Evolutionary conservation across 1,140 invertebrate species (phyloP).

Genomic region (Camponotus vicinus): DNA sequence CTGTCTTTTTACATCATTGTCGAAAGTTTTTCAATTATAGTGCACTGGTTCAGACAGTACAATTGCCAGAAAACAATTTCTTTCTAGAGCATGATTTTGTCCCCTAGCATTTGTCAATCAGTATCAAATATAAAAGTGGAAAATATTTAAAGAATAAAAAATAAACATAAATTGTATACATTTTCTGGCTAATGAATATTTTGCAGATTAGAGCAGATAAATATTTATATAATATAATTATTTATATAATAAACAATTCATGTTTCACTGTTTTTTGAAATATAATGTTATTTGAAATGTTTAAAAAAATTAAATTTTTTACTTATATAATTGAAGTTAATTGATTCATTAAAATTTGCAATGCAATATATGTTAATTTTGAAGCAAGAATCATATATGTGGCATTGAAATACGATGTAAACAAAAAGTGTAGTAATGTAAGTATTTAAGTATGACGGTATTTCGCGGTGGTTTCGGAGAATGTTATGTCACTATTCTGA

Average conservation of each 20-base stretch:
- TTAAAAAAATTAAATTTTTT: background rate
- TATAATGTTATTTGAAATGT: background rate
- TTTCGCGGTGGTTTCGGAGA: constrained; percentile 13
- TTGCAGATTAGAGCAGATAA: background rate
- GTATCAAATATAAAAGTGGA: background rate
- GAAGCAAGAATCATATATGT: background rate
- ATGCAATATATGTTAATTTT: background rate
- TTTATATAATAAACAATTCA: background rate
- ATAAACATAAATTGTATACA: background rate
- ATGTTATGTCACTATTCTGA: constrained; percentile 41
- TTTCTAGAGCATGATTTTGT: too few species aligned
- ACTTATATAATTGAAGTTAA: background rate
- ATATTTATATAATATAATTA: too few species aligned
- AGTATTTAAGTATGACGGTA: constrained; percentile 9
- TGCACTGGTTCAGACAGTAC: too few species aligned
- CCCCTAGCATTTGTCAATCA: too few species aligned
- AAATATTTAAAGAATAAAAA: background rate
- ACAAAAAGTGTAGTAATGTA: constrained; percentile 3
- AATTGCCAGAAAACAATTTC: too few species aligned
- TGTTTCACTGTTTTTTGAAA: background rate
- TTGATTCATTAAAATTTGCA: background rate
- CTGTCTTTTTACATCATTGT: background rate
- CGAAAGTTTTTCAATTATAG: constrained; percentile 18
- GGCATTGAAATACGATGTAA: constrained; percentile 23
- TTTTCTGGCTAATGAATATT: background rate